Evolutionary conservation across 2,888 invertebrate species (phyloP).

Genomic region (Cephus spinipes): DNA sequence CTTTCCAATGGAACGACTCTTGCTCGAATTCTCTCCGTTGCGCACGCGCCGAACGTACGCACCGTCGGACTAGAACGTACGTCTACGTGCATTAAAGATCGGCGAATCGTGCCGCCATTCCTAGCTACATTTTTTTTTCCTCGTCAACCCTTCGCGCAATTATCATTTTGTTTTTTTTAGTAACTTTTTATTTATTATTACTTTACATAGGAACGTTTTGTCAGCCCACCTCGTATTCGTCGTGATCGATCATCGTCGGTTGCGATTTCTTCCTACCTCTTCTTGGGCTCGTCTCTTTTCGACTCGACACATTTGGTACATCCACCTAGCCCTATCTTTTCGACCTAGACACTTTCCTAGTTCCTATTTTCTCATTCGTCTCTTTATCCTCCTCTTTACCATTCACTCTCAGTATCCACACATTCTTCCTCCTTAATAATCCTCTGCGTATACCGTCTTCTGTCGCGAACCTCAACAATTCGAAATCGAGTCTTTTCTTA

Average conservation of each 20-base stretch:
- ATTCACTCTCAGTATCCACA: background rate
- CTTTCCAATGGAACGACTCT: no score
- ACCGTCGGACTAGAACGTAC: no score
- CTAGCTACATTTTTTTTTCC: conserved; percentile 11
- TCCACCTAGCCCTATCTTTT: no score
- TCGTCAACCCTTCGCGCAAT: conserved; percentile 26
- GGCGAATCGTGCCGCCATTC: no score
- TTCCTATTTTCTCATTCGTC: background rate
- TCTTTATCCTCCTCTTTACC: background rate
- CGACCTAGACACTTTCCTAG: conserved; percentile 4
- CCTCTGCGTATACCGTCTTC: background rate
- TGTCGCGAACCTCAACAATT: background rate
- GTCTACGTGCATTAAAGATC: no score
- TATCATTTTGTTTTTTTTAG: conserved; percentile 37
- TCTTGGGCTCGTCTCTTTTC: background rate
- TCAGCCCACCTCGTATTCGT: conserved; percentile 43
- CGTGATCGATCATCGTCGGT: background rate
- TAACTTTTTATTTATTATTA: conserved; percentile 59
- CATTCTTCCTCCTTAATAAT: no score
- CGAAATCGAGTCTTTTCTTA: background rate
- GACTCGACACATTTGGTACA: no score
- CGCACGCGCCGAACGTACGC: background rate
- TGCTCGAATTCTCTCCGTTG: background rate
- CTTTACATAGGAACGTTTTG: conserved; percentile 66
- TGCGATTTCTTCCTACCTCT: background rate